Conservation (phyloP, 2,797 vertebrate genomes). For the Enteromius radiatus region DNA sequence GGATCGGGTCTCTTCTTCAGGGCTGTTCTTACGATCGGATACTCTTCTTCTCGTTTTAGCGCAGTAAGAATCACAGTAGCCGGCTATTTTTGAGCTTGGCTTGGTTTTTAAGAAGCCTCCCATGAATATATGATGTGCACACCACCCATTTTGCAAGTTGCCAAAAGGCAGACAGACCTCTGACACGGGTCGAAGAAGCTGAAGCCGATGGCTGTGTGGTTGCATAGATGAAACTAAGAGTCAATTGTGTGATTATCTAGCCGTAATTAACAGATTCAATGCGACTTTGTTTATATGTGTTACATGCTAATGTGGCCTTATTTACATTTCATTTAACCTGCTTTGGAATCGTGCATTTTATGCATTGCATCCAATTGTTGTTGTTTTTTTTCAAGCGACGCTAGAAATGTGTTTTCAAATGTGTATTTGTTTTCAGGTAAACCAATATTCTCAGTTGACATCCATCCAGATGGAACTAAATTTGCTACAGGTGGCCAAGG, state of each 20-base stretch:
- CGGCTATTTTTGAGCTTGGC: slow-evolving; percentile 2
- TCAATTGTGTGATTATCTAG: neutral
- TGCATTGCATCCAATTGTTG: neutral
- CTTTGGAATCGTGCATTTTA: neutral
- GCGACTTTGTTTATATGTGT: neutral
- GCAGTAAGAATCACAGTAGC: neutral
- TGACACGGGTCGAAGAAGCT: slow-evolving; percentile 10
- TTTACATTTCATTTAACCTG: neutral
- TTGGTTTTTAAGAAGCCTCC: slow-evolving; percentile 28
- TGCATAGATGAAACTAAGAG: neutral
- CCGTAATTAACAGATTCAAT: too few relatives aligned
- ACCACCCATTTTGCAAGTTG: slow-evolving; percentile 60
- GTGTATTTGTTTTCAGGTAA: slow-evolving; percentile 81
- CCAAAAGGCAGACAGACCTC: slow-evolving; percentile 16
- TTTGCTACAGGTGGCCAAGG: slow-evolving; percentile 99
- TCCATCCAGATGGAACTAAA: slow-evolving; percentile 97
- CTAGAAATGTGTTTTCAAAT: neutral
- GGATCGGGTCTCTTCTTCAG: slow-evolving; percentile 12
- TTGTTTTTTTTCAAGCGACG: neutral
- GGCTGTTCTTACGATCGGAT: neutral
- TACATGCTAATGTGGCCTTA: neutral
- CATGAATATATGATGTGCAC: slow-evolving; percentile 7
- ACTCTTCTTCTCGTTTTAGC: neutral
- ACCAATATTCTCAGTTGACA: slow-evolving; percentile 98
- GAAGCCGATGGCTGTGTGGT: neutral